Base-by-base conservation (phyloP, 2,797 vertebrate species). In the Phoebastria nigripes region DNA sequence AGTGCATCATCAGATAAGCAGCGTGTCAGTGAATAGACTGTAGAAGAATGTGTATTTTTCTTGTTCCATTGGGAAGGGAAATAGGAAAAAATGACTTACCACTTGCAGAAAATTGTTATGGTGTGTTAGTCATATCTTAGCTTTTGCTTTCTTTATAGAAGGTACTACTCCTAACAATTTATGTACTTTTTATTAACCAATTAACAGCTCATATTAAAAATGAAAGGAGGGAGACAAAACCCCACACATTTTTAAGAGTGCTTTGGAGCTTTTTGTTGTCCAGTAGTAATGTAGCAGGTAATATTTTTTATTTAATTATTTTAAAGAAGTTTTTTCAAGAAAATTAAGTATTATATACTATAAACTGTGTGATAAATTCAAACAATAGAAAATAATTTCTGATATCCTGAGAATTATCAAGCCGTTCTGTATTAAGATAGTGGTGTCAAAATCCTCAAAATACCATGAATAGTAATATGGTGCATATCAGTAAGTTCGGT, bases 1-100 rank as follows among this genome's bases (percentile, higher is more conserved):
- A 52, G 24, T 94, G 83, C 54, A 77, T 96, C 63, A 82, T 81
- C 88, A 94, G 91, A 90, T 92, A 94, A 93, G 62, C 72, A 92
- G 70, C 0, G 1, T 88, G 69, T 58, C 92, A 51, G 47, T 69
- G 91, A 56, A 73, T 4, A 72, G 82, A 54, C 19, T 56, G 19
- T 44, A 90, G 61, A 47, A 91, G 15, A 83, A 65, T 47, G 51
- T 83, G 42, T 55, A 22, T 72, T 88, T 83, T 82, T 85, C 93
- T 84, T 70, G 54, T 95, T 89, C 87, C 21, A 4, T 4, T 87
- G 82, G 86, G 89, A 96, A 92, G 41, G 37, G 70, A 94, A 97
- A 89, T 82, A 71, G 70, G 80, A 91, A 90, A 92, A 91, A 84
- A 90, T 56, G 2, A 86, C 49, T 89, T 96, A 41, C 17, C 7